Evolutionary conservation across 2,888 invertebrate species (phyloP).

Genomic region (Bruchidius siliquastri): DNA sequence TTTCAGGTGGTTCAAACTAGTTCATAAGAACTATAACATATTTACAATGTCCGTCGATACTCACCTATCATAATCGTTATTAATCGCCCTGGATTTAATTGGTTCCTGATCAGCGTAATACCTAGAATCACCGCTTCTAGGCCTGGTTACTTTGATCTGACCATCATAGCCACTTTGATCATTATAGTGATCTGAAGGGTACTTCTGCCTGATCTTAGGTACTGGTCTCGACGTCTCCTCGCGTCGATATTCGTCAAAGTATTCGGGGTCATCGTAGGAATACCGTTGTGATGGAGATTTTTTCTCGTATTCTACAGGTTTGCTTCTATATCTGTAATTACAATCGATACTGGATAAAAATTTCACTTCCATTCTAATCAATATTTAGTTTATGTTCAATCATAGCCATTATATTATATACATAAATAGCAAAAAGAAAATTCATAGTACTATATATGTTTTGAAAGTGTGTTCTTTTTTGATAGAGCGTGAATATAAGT

Average conservation of each 20-base stretch:
- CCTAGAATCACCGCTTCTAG: constrained; percentile 18
- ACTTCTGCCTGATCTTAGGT: constrained; percentile 35
- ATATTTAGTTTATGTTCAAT: no score
- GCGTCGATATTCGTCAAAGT: not conserved
- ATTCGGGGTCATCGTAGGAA: constrained; percentile 21
- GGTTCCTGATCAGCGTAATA: constrained; percentile 29
- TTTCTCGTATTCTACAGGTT: constrained; percentile 25
- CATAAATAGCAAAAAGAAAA: no score
- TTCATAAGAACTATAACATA: no score
- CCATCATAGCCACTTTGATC: not conserved
- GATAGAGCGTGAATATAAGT: no score
- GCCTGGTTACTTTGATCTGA: not conserved
- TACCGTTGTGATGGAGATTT: constrained; percentile 20
- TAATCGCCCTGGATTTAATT: constrained; percentile 15
- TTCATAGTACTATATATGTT: no score
- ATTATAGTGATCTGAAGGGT: constrained; percentile 7
- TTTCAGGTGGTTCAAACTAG: no score
- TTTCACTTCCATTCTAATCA: no score
- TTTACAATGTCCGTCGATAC: no score
- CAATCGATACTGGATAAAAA: no score
- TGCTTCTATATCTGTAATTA: constrained; percentile 22
- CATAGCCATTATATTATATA: no score
- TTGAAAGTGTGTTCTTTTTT: no score
- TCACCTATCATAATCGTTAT: not conserved
- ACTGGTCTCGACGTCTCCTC: constrained; percentile 26